Evolutionary conservation across 2,113 vertebrate genomes (phyloP), one percentile per base, ranked within the genome.

Genomic region (Porphyrio hochstetteri): DNA sequence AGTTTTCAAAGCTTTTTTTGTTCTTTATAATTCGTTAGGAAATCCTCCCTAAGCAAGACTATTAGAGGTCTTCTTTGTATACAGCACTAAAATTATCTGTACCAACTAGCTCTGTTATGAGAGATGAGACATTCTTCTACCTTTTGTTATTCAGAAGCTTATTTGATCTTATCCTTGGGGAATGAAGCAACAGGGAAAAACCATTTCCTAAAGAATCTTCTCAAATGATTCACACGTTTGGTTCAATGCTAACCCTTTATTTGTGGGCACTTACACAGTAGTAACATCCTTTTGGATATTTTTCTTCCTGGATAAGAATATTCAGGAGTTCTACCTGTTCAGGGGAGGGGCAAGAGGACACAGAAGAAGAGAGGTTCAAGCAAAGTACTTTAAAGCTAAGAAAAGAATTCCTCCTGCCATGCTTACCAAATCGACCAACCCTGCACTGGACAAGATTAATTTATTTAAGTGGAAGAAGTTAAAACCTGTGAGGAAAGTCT

Each of bases 151-250:
- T 93, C 69, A 79, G 64, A 68, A 90, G 70, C 65, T 87, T 89
- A 92, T 89, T 96, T 93, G 85, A 92, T 91, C 74, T 96, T 93
- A 61, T 93, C 93, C 86, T 92, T 87, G 53, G 88, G 77, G 86
- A 94, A 88, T 44, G 71, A 79, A 94, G 65, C 69, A 93, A 91
- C n/a, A 69, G 67, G 82, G 71, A 50, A 84, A 92, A 92, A 88
- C 59, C 53, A 93, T 86, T 94, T 96, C 65, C 88, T 81, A 81
- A 67, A 89, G 88, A 71, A 93, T 68, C 24, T 88, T 84, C 56
- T 90, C 82, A 78, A 90, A 75, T 36, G 4, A 86, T 75, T 75
- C 7, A 19, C 2, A 19, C 15, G n/a, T 67, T 90, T 78, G n/a
- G 33, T 90, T 94, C 82, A 78, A 88, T 9, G 29, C 80, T 82